Evolutionary conservation across 2,797 vertebrate species (phyloP).

Genomic region (Lutra lutra): DNA sequence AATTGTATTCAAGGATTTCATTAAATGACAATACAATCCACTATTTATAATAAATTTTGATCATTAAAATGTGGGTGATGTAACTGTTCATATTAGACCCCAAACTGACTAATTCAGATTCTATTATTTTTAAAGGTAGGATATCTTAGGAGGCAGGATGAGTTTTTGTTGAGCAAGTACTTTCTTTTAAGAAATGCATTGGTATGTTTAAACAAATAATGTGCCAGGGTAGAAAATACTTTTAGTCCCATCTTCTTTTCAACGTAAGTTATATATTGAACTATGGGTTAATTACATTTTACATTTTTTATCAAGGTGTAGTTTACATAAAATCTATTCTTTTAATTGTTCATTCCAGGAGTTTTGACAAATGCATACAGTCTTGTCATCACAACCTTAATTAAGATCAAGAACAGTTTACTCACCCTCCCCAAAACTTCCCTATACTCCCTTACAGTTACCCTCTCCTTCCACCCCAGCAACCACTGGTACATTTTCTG

Average conservation of each 20-base stretch:
- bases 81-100: not conserved
- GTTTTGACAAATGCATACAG: not conserved
- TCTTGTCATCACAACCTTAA: not conserved
- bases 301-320: not conserved
- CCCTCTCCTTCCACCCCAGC: not conserved
- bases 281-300: not conserved
- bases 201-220: not conserved
- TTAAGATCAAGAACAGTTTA: not conserved
- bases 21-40: not conserved
- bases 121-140: not conserved
- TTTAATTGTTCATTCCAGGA: not conserved
- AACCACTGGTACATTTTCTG: not conserved
- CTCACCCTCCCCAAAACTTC: not conserved
- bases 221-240: not conserved
- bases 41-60: not conserved
- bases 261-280: not conserved
- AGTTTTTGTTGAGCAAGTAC: not conserved
- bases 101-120: not conserved
- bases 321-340: not conserved
- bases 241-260: not conserved
- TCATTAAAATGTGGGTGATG: not conserved
- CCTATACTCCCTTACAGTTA: not conserved
- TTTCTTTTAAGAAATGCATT: conserved; percentile 31
- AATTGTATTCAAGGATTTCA: not conserved
- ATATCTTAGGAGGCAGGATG: not conserved